phyloP scores from a whole-genome alignment of 2,113 vertebrate species.

The Progne subis region DNA sequence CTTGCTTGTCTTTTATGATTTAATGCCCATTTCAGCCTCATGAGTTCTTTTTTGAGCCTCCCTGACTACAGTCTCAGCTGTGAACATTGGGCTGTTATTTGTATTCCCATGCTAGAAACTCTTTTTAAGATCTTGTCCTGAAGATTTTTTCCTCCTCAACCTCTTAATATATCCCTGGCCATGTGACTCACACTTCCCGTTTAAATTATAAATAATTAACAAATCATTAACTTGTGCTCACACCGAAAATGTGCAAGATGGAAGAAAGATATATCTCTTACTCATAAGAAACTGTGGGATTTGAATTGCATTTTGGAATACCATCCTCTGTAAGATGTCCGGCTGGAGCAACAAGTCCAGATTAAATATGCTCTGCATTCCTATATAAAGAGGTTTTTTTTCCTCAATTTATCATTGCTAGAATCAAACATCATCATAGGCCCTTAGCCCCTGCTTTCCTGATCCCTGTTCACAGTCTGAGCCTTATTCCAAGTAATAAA shows the following conservation, averaged over 20 bases:
- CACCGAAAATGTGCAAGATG: not conserved
- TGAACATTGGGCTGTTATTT: not conserved
- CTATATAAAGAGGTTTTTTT: not conserved
- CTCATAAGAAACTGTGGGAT: not conserved
- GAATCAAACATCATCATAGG: not conserved
- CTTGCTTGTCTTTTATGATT: not conserved
- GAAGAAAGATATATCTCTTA: not conserved
- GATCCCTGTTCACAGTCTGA: not conserved
- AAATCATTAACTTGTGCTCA: not conserved
- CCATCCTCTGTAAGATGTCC: not conserved
- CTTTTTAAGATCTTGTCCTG: not conserved
- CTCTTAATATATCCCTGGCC: not conserved
- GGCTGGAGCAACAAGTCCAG: not conserved
- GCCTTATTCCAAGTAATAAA: not conserved
- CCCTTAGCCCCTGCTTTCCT: not conserved
- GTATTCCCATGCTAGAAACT: not conserved
- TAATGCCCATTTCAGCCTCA: not conserved
- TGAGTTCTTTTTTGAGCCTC: not conserved
- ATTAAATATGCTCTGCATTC: not conserved
- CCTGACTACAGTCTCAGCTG: not conserved
- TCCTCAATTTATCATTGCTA: not conserved
- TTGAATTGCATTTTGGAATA: not conserved
- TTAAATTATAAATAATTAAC: not conserved
- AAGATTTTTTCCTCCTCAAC: not conserved
- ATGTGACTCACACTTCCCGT: rapidly evolving